A percentile compares a stretch with the other conserved stretches of the same genome.
phyloP scores from a whole-genome alignment of 2,888 invertebrate genomes.

The Timema cristinae region DNA sequence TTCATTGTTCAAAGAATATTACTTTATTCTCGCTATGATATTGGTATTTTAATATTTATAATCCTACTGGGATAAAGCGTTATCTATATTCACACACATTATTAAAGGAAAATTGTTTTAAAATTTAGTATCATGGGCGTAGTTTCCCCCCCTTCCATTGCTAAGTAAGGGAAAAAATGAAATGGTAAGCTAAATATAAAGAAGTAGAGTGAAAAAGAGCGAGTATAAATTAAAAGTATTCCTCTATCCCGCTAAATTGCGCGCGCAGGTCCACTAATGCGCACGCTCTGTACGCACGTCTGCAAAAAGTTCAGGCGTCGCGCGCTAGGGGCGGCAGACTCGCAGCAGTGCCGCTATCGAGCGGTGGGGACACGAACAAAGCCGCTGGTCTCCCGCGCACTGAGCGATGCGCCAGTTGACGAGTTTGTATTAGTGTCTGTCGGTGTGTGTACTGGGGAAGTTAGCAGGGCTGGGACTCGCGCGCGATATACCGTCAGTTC shows the following conservation, averaged over 20 bases:
- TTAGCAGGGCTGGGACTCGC: conserved; percentile 1
- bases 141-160: too few species aligned
- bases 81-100: too few species aligned
- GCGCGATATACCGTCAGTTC: background rate
- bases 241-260: background rate
- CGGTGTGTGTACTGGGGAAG: background rate
- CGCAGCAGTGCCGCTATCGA: conserved; percentile 4
- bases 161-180: too few species aligned
- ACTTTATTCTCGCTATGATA: too few species aligned
- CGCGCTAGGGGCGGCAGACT: conserved; percentile 1
- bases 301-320: background rate
- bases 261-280: background rate
- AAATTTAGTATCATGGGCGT: too few species aligned
- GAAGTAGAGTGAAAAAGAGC: too few species aligned
- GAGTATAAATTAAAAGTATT: too few species aligned
- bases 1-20: too few species aligned
- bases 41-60: too few species aligned
- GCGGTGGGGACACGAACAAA: background rate
- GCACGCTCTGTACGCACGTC: background rate
- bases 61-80: too few species aligned
- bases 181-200: too few species aligned
- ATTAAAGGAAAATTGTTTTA: too few species aligned
- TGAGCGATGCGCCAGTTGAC: background rate
- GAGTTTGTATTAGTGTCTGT: background rate
- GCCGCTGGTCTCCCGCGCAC: background rate